phyloP scores from a whole-genome alignment of 1,140 invertebrate genomes.

The Centruroides vittatus region DNA sequence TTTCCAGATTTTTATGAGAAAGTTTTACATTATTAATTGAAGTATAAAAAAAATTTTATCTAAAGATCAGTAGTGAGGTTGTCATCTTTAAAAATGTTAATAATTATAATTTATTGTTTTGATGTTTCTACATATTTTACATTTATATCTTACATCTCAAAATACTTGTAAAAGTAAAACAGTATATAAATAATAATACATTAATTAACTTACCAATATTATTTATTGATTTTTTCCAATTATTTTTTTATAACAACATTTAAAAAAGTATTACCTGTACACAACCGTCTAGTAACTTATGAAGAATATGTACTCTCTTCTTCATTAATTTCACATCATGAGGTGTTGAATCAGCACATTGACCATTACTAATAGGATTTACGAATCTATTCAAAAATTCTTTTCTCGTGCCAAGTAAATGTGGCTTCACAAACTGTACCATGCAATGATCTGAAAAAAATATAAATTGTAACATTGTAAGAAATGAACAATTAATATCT shows the following conservation, averaged over 20 bases:
- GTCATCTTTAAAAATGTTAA: too few relatives aligned
- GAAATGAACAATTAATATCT: too few relatives aligned
- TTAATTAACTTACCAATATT: too few relatives aligned
- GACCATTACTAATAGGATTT: slow-evolving; percentile 89
- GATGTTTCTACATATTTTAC: too few relatives aligned
- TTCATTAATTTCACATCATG: slow-evolving; percentile 90
- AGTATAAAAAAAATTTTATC: too few relatives aligned
- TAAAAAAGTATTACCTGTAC: slow-evolving; percentile 58
- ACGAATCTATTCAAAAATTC: slow-evolving; percentile 65
- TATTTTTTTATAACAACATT: neutral
- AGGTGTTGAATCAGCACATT: slow-evolving; percentile 79
- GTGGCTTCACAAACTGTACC: slow-evolving; percentile 92
- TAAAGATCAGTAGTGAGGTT: too few relatives aligned
- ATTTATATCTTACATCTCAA: too few relatives aligned
- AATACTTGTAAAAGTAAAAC: too few relatives aligned
- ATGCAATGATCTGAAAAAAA: slow-evolving; percentile 67
- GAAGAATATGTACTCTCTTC: slow-evolving; percentile 76
- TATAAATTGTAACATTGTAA: neutral
- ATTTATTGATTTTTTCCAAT: neutral
- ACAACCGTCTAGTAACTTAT: slow-evolving; percentile 79
- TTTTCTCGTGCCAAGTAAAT: slow-evolving; percentile 72
- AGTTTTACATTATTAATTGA: too few relatives aligned
- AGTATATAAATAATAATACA: too few relatives aligned
- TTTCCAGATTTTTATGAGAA: too few relatives aligned
- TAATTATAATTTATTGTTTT: too few relatives aligned